Conservation (phyloP, 2,797 vertebrate species). For the Margarornis squamiger region DNA sequence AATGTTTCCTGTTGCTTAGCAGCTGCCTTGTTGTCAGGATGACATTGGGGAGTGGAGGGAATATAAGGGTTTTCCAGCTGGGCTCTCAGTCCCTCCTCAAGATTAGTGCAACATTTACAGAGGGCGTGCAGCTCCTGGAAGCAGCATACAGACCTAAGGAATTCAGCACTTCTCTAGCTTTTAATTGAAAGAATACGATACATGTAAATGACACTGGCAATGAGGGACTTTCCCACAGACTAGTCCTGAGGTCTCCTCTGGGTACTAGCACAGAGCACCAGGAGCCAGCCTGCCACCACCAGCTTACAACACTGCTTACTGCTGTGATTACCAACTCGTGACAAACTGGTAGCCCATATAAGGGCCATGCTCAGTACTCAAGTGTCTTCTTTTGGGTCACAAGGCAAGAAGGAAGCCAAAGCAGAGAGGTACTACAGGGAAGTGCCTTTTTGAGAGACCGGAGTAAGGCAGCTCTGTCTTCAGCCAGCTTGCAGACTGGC, state of each 20-base stretch:
- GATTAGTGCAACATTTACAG: neutral
- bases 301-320: neutral
- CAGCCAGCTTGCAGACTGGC: rapidly evolving
- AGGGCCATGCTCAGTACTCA: neutral
- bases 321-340: neutral
- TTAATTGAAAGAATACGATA: neutral
- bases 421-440: neutral
- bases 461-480: neutral
- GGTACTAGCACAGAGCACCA: neutral
- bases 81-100: neutral
- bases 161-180: neutral
- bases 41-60: neutral
- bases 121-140: neutral
- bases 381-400: neutral
- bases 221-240: neutral
- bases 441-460: neutral
- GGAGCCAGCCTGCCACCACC: neutral
- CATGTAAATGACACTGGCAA: neutral
- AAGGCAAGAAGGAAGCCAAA: neutral
- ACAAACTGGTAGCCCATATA: neutral
- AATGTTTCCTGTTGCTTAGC: slow-evolving; percentile 39
- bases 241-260: neutral
- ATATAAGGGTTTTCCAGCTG: neutral
- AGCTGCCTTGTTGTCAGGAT: slow-evolving; percentile 3
- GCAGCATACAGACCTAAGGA: neutral